These are phyloP conservation scores for Parnassius orleans DNA, from an alignment of 2,888 invertebrate genomes.

Conservation along the genomic window DNA sequence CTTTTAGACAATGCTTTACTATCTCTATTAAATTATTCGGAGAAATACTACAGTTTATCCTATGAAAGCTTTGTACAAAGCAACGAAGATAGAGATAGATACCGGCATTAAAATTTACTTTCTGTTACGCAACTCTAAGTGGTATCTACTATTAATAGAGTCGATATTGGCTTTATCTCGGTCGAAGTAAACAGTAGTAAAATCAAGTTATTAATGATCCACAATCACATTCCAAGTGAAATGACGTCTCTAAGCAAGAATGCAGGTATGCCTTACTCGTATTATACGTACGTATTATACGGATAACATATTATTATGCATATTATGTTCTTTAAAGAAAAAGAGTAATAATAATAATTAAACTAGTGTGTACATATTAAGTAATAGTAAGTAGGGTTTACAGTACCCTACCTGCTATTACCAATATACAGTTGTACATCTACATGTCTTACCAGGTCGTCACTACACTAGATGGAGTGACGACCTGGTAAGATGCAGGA, in stretches of 20 bases:
- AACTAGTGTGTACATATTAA: too few species aligned
- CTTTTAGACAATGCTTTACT: background rate
- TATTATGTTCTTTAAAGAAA: too few species aligned
- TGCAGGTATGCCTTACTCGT: conserved; percentile 31
- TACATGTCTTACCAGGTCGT: too few species aligned
- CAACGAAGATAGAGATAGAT: conserved; percentile 24
- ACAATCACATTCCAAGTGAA: conserved; percentile 24
- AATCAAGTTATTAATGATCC: conserved; percentile 20
- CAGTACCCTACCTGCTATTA: too few species aligned
- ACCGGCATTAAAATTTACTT: conserved; percentile 13
- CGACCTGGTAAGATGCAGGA: too few species aligned
- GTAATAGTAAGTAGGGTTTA: too few species aligned
- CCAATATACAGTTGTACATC: too few species aligned
- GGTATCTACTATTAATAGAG: background rate
- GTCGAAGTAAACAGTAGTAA: conserved; percentile 14
- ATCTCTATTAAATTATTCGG: conserved; percentile 7
- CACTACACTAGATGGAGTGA: too few species aligned
- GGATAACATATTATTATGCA: too few species aligned
- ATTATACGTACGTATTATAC: conserved; percentile 12
- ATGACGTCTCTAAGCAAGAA: conserved; percentile 24
- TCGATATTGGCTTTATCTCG: conserved; percentile 3
- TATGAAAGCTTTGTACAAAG: conserved; percentile 21
- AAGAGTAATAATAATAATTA: too few species aligned
- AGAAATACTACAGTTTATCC: conserved; percentile 15
- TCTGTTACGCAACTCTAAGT: background rate